phyloP scores from a whole-genome alignment of 64 coral and sea anemone species.

The Platygyra sinensis region DNA sequence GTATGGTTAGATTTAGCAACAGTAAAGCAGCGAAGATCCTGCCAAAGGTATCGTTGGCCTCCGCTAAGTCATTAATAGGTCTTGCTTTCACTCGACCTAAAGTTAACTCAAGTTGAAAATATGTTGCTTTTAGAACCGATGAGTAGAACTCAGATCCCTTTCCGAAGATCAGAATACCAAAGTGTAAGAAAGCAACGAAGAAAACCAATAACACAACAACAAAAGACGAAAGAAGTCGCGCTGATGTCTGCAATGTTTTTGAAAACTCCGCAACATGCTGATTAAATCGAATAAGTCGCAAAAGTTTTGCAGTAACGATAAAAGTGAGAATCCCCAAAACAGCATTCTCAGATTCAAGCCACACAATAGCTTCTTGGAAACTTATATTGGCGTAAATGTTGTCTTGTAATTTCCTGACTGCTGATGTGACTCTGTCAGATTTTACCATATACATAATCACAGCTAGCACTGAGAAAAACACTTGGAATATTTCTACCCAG shows the following conservation, averaged over 20 bases:
- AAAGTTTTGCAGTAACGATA: slow-evolving; percentile 26
- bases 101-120: slow-evolving; percentile 30
- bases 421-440: neutral
- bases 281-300: slow-evolving; percentile 31
- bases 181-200: slow-evolving; percentile 14
- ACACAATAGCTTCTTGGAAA: slow-evolving; percentile 2
- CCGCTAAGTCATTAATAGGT: neutral
- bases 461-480: slow-evolving; percentile 13
- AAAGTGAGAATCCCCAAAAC: slow-evolving; percentile 17
- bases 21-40: too few relatives aligned
- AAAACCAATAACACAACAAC: neutral
- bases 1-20: too few relatives aligned
- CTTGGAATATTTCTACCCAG: slow-evolving; percentile 26
- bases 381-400: slow-evolving; percentile 27
- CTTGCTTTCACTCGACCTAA: slow-evolving; percentile 3
- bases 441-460: too few relatives aligned
- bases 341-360: slow-evolving; percentile 6
- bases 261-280: slow-evolving; percentile 10
- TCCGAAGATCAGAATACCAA: slow-evolving; percentile 14
- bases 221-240: slow-evolving; percentile 18
- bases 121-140: neutral
- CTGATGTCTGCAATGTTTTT: neutral
- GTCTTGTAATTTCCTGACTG: neutral
- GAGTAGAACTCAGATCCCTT: neutral
- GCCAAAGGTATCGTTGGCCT: neutral